These are phyloP conservation scores for Achlya flavicornis DNA, from an alignment of 2,888 invertebrate species.

Conservation along the genomic window DNA sequence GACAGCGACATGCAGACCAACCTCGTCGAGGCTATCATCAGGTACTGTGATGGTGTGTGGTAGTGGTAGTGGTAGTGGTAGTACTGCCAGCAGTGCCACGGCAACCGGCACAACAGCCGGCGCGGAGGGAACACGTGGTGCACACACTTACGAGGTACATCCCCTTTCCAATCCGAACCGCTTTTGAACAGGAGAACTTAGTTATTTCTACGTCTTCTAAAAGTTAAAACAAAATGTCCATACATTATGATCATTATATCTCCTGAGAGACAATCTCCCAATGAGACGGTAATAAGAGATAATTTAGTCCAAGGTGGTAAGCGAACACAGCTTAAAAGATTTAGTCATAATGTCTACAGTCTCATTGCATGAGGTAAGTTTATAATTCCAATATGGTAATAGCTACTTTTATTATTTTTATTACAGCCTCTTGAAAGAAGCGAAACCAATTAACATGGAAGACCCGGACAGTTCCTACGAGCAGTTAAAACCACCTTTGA, in stretches of 20 bases:
- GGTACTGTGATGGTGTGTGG: constrained; percentile 72
- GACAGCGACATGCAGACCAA: constrained; percentile 96
- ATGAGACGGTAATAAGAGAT: too few species aligned
- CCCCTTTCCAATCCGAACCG: too few species aligned
- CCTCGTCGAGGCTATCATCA: constrained; percentile 96
- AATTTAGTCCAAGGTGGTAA: too few species aligned
- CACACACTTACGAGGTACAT: constrained; percentile 85
- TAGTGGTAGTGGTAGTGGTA: constrained; percentile 33
- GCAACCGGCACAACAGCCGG: constrained; percentile 93
- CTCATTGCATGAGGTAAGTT: too few species aligned
- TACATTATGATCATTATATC: too few species aligned
- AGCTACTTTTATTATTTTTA: not conserved
- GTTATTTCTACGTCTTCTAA: too few species aligned
- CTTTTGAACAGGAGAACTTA: too few species aligned
- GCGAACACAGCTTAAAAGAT: too few species aligned
- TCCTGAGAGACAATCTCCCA: too few species aligned
- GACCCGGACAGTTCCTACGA: constrained; percentile 74
- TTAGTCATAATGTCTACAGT: constrained; percentile 46
- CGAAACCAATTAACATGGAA: constrained; percentile 91
- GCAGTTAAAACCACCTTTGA: constrained; percentile 70
- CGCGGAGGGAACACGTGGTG: constrained; percentile 95
- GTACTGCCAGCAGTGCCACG: constrained; percentile 96
- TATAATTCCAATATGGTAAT: too few species aligned
- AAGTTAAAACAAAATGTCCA: too few species aligned
- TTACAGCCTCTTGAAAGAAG: constrained; percentile 93